A percentile compares a stretch with the other conserved stretches of the same genome.
phyloP scores from a whole-genome alignment of 2,888 invertebrate genomes.

The Leucophenga maculata region DNA sequence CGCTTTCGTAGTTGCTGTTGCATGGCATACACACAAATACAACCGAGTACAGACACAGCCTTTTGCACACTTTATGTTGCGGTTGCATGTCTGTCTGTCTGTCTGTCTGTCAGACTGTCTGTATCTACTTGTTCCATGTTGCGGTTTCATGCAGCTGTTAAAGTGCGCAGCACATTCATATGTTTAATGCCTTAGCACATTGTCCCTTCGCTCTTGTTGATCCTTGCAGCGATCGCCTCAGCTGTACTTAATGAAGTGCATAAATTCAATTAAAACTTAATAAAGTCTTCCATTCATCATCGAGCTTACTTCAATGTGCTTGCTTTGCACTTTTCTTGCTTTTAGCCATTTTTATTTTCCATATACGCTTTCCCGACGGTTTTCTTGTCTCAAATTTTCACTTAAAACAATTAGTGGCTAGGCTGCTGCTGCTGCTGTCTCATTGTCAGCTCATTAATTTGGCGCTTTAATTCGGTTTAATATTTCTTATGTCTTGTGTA shows the following conservation, averaged over 20 bases:
- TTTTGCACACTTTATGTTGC: too few species aligned
- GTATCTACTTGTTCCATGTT: not conserved
- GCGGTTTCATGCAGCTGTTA: not conserved
- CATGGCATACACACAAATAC: too few species aligned
- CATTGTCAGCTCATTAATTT: conserved; percentile 17
- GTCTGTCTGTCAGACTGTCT: too few species aligned
- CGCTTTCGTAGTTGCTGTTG: too few species aligned
- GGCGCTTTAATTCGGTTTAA: too few species aligned
- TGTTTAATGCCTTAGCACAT: not conserved
- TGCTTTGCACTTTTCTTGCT: not conserved
- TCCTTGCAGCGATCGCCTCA: not conserved
- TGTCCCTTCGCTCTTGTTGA: not conserved
- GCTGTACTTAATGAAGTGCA: conserved; percentile 21
- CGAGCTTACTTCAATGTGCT: not conserved
- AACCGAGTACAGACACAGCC: too few species aligned
- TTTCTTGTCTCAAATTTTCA: not conserved
- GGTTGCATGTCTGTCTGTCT: too few species aligned
- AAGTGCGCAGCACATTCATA: not conserved
- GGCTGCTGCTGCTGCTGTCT: not conserved
- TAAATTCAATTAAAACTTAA: conserved; percentile 25
- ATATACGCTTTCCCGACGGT: not conserved
- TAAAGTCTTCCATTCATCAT: conserved; percentile 23
- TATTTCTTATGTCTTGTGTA: too few species aligned
- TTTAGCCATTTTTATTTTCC: not conserved
- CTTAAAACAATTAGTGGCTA: conserved; percentile 6